A percentile compares a stretch with the other conserved stretches of the same genome.
Conservation (phyloP, 2,113 vertebrate species). For the Odobenus rosmarus region DNA sequence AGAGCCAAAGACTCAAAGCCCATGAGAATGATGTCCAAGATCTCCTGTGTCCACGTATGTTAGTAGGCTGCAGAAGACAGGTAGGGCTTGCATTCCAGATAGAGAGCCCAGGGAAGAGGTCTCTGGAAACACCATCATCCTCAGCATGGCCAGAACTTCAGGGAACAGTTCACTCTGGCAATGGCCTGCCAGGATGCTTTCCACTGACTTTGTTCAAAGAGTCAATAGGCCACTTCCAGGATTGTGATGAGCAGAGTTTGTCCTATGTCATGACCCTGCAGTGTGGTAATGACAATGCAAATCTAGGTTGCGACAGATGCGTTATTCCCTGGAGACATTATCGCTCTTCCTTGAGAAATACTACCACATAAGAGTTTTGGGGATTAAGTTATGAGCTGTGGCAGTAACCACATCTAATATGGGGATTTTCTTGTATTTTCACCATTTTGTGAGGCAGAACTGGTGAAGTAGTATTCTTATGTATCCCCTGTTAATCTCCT, state of each 20-base stretch:
- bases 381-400: not conserved
- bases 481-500: not conserved
- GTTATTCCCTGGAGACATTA: not conserved
- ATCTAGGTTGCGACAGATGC: not conserved
- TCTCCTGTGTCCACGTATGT: not conserved
- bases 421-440: slow-evolving; percentile 7
- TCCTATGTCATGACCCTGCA: not conserved
- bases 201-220: not conserved
- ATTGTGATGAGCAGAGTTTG: not conserved
- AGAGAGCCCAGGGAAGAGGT: not conserved
- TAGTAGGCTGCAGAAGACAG: not conserved
- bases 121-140: not conserved
- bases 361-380: not conserved
- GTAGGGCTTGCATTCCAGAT: not conserved
- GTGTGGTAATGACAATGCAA: not conserved
- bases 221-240: not conserved
- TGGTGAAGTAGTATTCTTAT: not conserved
- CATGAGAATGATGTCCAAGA: not conserved
- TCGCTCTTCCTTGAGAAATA: not conserved
- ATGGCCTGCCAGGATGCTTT: not conserved
- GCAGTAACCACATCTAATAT: not conserved
- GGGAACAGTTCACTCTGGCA: not conserved
- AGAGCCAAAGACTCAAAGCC: not conserved
- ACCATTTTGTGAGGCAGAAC: not conserved
- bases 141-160: not conserved